Conservation (phyloP, 2,113 vertebrate genomes). For the Pantherophis guttatus region DNA sequence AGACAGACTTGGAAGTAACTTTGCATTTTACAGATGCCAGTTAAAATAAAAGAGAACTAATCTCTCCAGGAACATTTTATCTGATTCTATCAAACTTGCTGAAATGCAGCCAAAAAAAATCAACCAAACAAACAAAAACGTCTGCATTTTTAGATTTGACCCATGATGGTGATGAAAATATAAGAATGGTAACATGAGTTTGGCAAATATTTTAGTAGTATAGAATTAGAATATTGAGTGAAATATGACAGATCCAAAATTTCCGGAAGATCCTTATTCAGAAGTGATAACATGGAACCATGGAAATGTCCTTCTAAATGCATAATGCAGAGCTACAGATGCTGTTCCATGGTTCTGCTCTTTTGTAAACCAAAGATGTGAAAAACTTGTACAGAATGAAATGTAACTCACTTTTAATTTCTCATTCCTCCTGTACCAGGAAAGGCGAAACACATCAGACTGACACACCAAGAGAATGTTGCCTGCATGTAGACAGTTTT, state of each 20-base stretch:
- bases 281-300: not conserved
- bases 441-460: not conserved
- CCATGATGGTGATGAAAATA: not conserved
- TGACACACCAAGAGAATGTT: not conserved
- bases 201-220: not conserved
- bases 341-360: not conserved
- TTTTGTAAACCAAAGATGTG: not conserved
- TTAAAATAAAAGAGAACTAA: not conserved
- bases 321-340: not conserved
- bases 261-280: not conserved
- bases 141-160: not conserved
- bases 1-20: not conserved
- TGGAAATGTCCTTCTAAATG: not conserved
- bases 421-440: not conserved
- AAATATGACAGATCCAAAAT: not conserved
- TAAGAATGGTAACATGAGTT: not conserved
- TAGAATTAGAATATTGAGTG: not conserved
- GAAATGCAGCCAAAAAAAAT: constrained; percentile 22
- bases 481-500: not conserved
- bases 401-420: not conserved
- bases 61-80: not conserved
- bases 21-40: not conserved
- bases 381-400: not conserved
- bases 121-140: not conserved
- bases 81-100: not conserved